Evolutionary conservation across 2,113 vertebrate species (phyloP), one percentile per base, ranked within the genome.

Genomic region (Mastomys coucha): DNA sequence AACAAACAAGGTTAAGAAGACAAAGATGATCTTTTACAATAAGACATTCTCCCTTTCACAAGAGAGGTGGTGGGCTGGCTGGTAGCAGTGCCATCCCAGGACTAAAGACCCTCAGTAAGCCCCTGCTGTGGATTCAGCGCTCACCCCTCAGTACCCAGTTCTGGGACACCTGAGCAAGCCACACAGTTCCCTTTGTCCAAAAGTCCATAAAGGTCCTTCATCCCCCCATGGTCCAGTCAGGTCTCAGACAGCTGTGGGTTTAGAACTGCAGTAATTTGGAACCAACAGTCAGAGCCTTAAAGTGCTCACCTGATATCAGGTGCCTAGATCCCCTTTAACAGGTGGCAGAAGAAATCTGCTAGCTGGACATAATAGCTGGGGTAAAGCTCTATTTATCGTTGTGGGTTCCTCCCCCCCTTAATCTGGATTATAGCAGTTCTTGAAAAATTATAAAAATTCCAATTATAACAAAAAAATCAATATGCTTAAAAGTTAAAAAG

Each of bases 381-480:
- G 82, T 8, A n/a, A 60, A 88, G 72, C 72, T 93, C 70, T n/a
- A 58, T 49, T 95, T 6, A n/a, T 31, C 65, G 76, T 76, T 67
- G 77, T 45, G 17, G 39, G 76, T 14, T 49, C 17, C 1, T 49
- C 17, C 1, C 2, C 31, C 67, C 33, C 82, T 85, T 85, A 45
- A 85, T 65, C 28, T 16, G 4, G 31, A 45, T 36, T 24, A 69
- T 69, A 49, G 12, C 63, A 42, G 14, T 33, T 20, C 63, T 86
- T 86, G 28, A 67, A 86, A 67, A 26, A 26, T 77, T 49, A n/a
- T 67, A 11, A 39, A n/a, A 28, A 78, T n/a, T 12, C 31, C 76
- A 95, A 22, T 91, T 93, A 72, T 39, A 42, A 13, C 9, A 80
- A 84, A 91, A 88, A 13, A 31, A 24, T 94, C 51, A 72, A 96